Evolutionary conservation across 2,113 vertebrate genomes (phyloP).

Genomic region (Labrus mixtus): DNA sequence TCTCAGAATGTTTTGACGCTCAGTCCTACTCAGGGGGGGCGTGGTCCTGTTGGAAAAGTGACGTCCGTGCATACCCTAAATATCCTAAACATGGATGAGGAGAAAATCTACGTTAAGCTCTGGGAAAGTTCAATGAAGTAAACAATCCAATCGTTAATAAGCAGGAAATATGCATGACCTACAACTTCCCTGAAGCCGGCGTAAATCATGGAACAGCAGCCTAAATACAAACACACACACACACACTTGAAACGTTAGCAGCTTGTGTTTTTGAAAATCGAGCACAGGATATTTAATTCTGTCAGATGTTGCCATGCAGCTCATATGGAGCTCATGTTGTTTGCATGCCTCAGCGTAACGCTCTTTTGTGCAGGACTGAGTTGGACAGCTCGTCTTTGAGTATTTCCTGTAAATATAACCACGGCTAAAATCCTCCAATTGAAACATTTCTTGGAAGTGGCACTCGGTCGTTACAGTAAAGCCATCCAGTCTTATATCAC

Average conservation of each 20-base stretch:
- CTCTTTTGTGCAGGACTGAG: constrained; percentile 6
- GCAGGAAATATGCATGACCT: background rate
- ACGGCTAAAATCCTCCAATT: constrained; percentile 39
- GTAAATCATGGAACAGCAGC: background rate
- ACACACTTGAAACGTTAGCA: constrained; percentile 9
- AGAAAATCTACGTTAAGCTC: no score
- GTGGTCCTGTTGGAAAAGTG: no score
- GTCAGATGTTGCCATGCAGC: constrained; percentile 48
- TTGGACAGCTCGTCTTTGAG: constrained; percentile 41
- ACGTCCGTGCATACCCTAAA: no score
- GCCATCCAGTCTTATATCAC: constrained; percentile 44
- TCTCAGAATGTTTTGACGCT: no score
- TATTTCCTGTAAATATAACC: constrained; percentile 64
- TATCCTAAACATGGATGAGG: no score
- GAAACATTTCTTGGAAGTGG: constrained; percentile 48
- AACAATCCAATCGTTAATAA: no score
- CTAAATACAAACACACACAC: background rate
- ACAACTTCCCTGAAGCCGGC: background rate
- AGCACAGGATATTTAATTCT: background rate
- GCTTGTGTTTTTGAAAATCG: constrained; percentile 18
- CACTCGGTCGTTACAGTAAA: constrained; percentile 46
- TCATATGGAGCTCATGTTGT: constrained; percentile 17
- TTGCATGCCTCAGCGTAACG: constrained; percentile 46
- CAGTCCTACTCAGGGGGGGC: no score
- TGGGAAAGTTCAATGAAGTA: no score